phyloP scores from a whole-genome alignment of 2,113 vertebrate species.

The crab-eating macaque (Macaca fascicularis) region T2T-MFA8v1.1 NC_088386.1:121264501-121265000 shows the following conservation, averaged over 20 bases:
- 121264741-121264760: too few species aligned
- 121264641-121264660: not conserved
- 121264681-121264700: not conserved
- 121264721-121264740: not conserved
- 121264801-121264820: not conserved
- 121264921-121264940: not conserved
- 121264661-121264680: not conserved
- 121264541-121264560: not conserved
- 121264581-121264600: not conserved
- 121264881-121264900: not conserved
- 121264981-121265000: not conserved
- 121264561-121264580: not conserved
- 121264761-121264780: not conserved
- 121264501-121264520: not conserved
- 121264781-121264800: not conserved
- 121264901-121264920: not conserved
- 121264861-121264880: not conserved
- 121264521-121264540: not conserved
- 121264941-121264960: not conserved
- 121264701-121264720: not conserved
- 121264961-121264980: not conserved
- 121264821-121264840: not conserved
- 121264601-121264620: not conserved
- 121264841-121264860: not conserved
- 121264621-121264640: not conserved